These are phyloP conservation scores for Chrosomus eos DNA, from an alignment of 2,797 vertebrate species.

Conservation along the genomic window DNA sequence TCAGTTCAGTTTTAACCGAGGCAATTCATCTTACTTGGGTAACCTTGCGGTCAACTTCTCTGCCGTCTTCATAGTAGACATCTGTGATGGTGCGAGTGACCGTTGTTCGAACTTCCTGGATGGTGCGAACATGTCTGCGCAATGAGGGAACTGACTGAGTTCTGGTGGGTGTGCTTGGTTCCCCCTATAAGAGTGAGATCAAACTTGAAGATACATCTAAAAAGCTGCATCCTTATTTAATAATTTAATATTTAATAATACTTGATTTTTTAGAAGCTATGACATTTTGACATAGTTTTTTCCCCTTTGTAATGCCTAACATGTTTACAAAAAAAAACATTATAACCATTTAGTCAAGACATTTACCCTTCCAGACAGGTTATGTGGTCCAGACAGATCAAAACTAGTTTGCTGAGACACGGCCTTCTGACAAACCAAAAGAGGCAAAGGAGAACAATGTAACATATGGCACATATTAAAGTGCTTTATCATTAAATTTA, in stretches of 20 bases:
- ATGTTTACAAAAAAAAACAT: not conserved
- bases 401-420: slow-evolving; percentile 77
- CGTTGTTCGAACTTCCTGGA: slow-evolving; percentile 92
- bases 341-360: not conserved
- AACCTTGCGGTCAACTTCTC: slow-evolving; percentile 92
- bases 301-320: not conserved
- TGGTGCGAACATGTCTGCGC: slow-evolving; percentile 87
- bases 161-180: slow-evolving; percentile 72
- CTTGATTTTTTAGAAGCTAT: not conserved
- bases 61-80: slow-evolving; percentile 91
- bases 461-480: not conserved
- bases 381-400: slow-evolving; percentile 67
- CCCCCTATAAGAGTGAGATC: slow-evolving; percentile 61
- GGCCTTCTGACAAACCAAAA: slow-evolving; percentile 66
- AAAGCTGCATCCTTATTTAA: not conserved
- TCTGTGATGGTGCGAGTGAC: slow-evolving; percentile 93
- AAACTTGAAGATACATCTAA: not conserved
- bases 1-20: not conserved
- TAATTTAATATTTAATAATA: not conserved
- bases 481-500: not conserved
- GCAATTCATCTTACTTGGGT: slow-evolving; percentile 79
- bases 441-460: not conserved
- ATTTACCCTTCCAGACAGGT: slow-evolving; percentile 68
- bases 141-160: slow-evolving; percentile 73
- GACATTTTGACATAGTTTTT: not conserved